Base-by-base conservation (phyloP, 2,888 invertebrate species). In the Macaria liturata region DNA sequence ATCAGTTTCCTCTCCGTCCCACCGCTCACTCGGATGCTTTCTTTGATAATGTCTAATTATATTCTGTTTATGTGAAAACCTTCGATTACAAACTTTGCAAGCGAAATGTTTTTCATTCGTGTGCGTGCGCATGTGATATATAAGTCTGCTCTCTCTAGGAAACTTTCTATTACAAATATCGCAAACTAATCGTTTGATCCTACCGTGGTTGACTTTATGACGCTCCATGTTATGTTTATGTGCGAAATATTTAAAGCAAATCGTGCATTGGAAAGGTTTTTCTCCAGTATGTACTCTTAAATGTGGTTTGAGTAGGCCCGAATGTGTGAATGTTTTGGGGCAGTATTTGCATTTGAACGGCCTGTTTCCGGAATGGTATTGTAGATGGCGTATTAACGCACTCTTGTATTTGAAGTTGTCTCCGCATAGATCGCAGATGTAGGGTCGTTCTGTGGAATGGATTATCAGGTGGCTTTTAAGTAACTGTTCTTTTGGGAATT, bases 11-110 rank as follows among this genome's bases (percentile, higher is more conserved):
- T 66, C 67, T 4, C 80, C 73, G 0, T 67, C 64, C 30, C 80
- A 88, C 0, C 65, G 76, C 0, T 70, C 67, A 0, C 78, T 75
- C 0, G 88, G 88, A 71, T 89, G 89, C 4, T 87, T 88, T 4
- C 80, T 69, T 3, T 67, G 66, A 46, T 86, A 88, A 67, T 89
- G 89, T 0, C 86, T 66, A 0, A 84, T 46, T 0, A 86, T 78
- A 54, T 87, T 88, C 30, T 86, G 86, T 40, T 81, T 81, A 49
- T 88, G 86, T 0, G 87, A 85, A 59, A 88, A 88, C 20, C 74
- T 67, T 54, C 83, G 86, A 0, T 75, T 72, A 47, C 88, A 88
- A 0, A 80, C 59, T 0, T 72, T 67, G 54, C 88, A 88, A 0
- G 71, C 42, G 9, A 88, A 88, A 47, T 80, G 78, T 6, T 84